Evolutionary conservation across 2,888 invertebrate genomes (phyloP), one percentile per base, ranked within the genome.

Genomic region (Tetragonula carbonaria): DNA sequence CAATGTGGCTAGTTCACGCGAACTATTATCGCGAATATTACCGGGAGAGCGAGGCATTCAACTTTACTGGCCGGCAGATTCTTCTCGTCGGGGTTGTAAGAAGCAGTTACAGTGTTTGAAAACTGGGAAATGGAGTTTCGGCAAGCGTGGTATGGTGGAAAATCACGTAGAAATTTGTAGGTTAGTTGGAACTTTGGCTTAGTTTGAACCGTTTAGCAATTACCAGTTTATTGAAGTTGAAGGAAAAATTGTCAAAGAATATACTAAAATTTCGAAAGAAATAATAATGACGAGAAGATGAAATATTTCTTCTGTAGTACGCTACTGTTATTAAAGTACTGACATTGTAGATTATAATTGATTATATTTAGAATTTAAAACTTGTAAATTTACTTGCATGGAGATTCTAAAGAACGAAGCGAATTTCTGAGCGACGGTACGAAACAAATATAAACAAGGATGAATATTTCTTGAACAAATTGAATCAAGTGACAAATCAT

Each of bases 11-110:
- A 73, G 14, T 62, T 50, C 4, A 28, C 59, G 18, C 62, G 3
- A 28, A 28, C 23, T 73, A 28, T 73, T 62, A 16, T 73, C 73
- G 50, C 73, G 21, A 62, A 21, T 28, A 62, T 62, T 18, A 45
- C 13, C 28, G 28, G 21, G 14, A 21, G 50, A 73, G 13, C 13
- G 45, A 21, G 3, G 21, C 45, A 5, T 45, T 72, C 18, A 14
- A 23, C 11, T 23, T 57, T 45, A 57, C 5, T n/a, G 3, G 38
- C 8, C 14, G n/a, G 4, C 23, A 18, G 23, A 59, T 72, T 72
- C 59, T 33, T 62, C 33, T 16, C 62, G 16, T 13, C 2, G 14
- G 2, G 16, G 16, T 71, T 38, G n/a, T 18, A 21, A 8, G 23
- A 3, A 18, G 13, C 21, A 2, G 38, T 16, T 55, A 57, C n/a